Conservation (phyloP, 1,140 invertebrate species). For the Drosophila quadrilineata region DNA sequence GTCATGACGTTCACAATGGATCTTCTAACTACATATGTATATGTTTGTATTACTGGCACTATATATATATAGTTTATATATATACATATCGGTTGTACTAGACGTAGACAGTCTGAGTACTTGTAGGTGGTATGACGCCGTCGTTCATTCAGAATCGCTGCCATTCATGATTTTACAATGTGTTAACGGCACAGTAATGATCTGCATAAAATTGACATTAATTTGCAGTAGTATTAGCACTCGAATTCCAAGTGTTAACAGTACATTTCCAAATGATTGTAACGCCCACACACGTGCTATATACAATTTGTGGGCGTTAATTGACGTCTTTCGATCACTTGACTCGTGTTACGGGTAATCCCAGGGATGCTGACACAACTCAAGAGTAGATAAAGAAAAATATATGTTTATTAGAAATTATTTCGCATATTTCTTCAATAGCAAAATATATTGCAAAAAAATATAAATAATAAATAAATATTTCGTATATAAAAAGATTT, state of each 20-base stretch:
- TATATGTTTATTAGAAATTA: constrained; percentile 11
- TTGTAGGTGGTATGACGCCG: constrained; percentile 14
- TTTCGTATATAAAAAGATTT: constrained; percentile 18
- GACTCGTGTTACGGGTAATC: constrained; percentile 52
- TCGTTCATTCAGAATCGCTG: constrained; percentile 44
- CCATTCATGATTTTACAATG: constrained; percentile 43
- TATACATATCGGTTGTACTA: constrained; percentile 12
- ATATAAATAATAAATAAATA: neutral
- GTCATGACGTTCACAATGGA: constrained; percentile 11
- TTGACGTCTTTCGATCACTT: constrained; percentile 58
- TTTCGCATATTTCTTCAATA: constrained; percentile 43
- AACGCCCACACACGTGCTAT: constrained; percentile 62
- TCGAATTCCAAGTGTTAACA: neutral
- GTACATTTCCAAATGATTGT: constrained; percentile 36
- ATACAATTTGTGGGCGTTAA: constrained; percentile 56
- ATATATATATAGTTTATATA: neutral
- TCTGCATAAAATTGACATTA: constrained; percentile 20
- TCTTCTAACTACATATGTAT: no score
- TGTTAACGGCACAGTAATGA: constrained; percentile 21
- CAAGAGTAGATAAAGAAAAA: no score
- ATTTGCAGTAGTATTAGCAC: no score
- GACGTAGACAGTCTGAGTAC: no score
- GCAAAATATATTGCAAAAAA: neutral
- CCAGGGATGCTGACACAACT: no score
- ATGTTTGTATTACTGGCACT: no score